Conservation (phyloP, 1,140 invertebrate species). For the Akabosia matsudoensis region DNA sequence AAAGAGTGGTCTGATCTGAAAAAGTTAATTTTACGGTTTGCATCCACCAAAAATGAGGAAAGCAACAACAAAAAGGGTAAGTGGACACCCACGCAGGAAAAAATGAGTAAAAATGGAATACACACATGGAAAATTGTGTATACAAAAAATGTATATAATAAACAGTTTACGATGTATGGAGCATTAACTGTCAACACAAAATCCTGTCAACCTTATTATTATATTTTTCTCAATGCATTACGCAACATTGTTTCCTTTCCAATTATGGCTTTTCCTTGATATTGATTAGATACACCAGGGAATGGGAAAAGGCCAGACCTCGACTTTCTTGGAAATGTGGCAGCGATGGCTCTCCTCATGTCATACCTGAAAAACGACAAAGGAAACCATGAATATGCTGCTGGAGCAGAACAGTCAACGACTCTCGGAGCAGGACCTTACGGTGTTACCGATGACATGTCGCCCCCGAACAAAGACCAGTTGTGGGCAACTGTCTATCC, state of each 20-base stretch:
- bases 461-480: conserved; percentile 30
- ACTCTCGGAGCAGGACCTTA: conserved; percentile 2
- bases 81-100: neutral
- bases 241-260: neutral
- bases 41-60: neutral
- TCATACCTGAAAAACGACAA: conserved; percentile 23
- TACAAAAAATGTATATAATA: no score
- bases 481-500: conserved; percentile 32
- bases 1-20: neutral
- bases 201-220: no score
- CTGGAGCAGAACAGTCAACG: neutral
- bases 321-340: conserved; percentile 36
- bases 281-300: conserved; percentile 30
- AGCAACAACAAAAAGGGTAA: neutral
- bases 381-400: neutral
- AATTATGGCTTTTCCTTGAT: no score
- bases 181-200: no score
- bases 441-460: conserved; percentile 13
- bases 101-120: no score
- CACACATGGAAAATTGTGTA: no score
- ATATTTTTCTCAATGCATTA: no score
- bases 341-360: conserved; percentile 38
- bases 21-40: conserved; percentile 5
- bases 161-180: no score
- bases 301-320: conserved; percentile 25